These are phyloP conservation scores for Macrotus californicus DNA, from an alignment of 2,113 vertebrate species.

Conservation along the genomic window DNA sequence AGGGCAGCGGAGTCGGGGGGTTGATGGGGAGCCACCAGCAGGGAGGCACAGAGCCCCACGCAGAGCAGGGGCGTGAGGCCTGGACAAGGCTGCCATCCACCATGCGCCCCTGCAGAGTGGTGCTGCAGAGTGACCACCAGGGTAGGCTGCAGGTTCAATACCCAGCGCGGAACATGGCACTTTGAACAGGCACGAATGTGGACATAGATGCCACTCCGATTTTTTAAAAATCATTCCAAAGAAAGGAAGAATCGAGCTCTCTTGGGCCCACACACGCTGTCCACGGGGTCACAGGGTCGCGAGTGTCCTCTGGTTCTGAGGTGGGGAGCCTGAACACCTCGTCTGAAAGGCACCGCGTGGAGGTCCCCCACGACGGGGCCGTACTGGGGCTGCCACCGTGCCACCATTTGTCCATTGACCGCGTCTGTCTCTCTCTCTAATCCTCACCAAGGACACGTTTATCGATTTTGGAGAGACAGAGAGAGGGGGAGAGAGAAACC, in stretches of 20 bases:
- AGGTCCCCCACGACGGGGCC: not conserved
- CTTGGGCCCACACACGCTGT: not conserved
- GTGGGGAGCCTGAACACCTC: not conserved
- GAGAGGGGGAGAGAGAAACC: too few relatives aligned
- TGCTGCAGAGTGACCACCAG: too few relatives aligned
- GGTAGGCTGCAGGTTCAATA: not conserved
- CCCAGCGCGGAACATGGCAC: not conserved
- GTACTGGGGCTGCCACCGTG: not conserved
- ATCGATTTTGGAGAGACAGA: too few relatives aligned
- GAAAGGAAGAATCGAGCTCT: not conserved
- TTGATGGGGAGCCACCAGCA: too few relatives aligned
- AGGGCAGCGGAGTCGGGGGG: too few relatives aligned
- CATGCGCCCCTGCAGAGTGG: fast-evolving
- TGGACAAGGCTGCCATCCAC: too few relatives aligned
- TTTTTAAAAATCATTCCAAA: not conserved
- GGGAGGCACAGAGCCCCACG: too few relatives aligned
- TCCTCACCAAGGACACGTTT: too few relatives aligned
- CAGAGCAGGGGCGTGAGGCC: too few relatives aligned
- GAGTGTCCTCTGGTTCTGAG: not conserved
- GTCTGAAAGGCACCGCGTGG: too few relatives aligned
- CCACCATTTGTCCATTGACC: not conserved
- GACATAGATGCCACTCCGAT: not conserved
- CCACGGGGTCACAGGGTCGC: not conserved
- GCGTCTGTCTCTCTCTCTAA: too few relatives aligned
- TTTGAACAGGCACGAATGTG: not conserved